Conservation (phyloP, 1,140 invertebrate genomes). For the Thaumetopoea pityocampa region DNA sequence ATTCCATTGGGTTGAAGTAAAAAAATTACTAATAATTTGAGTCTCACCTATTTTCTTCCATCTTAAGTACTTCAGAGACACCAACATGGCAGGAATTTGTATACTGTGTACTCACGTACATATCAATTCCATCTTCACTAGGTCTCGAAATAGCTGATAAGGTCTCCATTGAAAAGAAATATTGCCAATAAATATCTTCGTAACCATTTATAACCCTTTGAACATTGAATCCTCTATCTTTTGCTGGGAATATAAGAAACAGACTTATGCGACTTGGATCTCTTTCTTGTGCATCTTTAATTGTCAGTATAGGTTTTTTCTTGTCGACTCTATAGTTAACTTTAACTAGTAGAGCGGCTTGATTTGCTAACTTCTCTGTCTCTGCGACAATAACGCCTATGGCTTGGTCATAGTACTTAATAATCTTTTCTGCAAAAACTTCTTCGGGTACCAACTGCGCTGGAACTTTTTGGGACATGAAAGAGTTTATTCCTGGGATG, state of each 20-base stretch:
- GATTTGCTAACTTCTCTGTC: conserved; percentile 78
- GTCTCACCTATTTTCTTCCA: conserved; percentile 47
- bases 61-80: conserved; percentile 76
- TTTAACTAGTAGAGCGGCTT: conserved; percentile 82
- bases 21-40: not conserved
- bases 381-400: conserved; percentile 85
- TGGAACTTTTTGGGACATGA: conserved; percentile 63
- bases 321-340: conserved; percentile 77
- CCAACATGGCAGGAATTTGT: conserved; percentile 78
- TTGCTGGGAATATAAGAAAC: conserved; percentile 27
- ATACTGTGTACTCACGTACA: conserved; percentile 78
- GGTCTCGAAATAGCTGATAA: conserved; percentile 78
- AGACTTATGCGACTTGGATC: conserved; percentile 40
- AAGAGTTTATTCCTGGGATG: conserved; percentile 83
- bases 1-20: too few relatives aligned
- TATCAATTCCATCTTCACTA: conserved; percentile 79
- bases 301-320: conserved; percentile 70
- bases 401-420: conserved; percentile 83
- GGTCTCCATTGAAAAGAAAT: conserved; percentile 81
- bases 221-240: conserved; percentile 43
- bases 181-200: conserved; percentile 63
- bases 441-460: conserved; percentile 77
- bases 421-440: conserved; percentile 68
- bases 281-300: conserved; percentile 78
- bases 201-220: conserved; percentile 70